Evolutionary conservation across 2,113 vertebrate genomes (phyloP), one percentile per base, ranked within the genome.

Genomic region (Hypanus sabinus): DNA sequence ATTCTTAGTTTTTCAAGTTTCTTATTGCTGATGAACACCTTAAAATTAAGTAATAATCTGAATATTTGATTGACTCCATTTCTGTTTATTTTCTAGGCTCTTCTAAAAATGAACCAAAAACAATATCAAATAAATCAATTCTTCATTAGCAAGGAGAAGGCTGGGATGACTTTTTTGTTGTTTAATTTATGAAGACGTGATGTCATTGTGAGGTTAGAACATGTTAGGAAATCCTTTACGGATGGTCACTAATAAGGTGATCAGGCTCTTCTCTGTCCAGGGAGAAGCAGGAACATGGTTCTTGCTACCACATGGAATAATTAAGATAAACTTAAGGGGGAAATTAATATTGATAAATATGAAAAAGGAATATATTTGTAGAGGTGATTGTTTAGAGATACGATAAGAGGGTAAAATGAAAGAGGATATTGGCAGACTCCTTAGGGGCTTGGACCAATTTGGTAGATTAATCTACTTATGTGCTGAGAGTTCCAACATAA

Each of bases 71-170:
- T 88, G 83, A 88, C 57, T 88, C 57, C 27, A 88, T 88, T 87
- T 88, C 85, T 16, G n/a, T 90, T 65, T 90, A 90, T 90, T 65
- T 62, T 62, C 83, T 88, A 88, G 55, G 30, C 27, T 88, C 27
- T n/a, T 88, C 83, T 16, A 88, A 27, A 87, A 87, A 62, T 30
- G 57, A 88, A 60, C 30, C 14, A 88, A 88, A 88, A 76, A 30
- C 20, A 65, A 65, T 18, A 20, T 90, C 57, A 90, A 20, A 33
- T 87, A 30, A 20, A 22, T 60, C 24, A 12, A 11, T 68, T 65
- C 14, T 90, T 33, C 85, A 33, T 60, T n/a, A 88, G 55, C 9
- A 87, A 87, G 62, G 85, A n/a, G 14, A 62, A 90, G 62, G 14
- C 60, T 68, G 85, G 83, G 57, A 20, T 90, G 57, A 18, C n/a